Evolutionary conservation across 2,113 vertebrate species (phyloP), one percentile per base, ranked within the genome.

Genomic region (Pogonocichla stellata): DNA sequence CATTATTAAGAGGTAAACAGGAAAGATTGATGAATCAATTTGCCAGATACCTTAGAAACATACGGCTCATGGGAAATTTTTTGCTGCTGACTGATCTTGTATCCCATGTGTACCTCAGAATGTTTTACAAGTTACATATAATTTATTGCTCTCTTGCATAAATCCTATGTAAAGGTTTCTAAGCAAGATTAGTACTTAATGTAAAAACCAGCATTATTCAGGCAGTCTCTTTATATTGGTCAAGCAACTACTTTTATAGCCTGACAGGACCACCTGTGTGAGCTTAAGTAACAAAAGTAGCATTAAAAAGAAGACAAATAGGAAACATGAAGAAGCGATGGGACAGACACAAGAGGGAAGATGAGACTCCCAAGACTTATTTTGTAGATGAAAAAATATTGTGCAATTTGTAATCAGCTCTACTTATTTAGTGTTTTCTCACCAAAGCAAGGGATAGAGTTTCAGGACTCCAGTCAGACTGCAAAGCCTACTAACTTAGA

Each of bases 81-180:
- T 56, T 84, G 73, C 87, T 84, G 69, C 47, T 12, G 13, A 91
- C 87, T 91, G 87, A 71, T 91, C 80, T 67, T n/a, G 14, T 56
- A 89, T 67, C 47, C 80, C 86, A n/a, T 62, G 72, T 7, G 23
- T 73, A 70, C 42, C 64, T 33, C 65, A 88, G 77, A 94, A 89
- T 89, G 78, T 95, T 96, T 94, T 86, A 92, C 80, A 96, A 95
- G 95, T 79, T 95, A 47, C 26, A 16, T 56, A 12, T 88, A 94
- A 92, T 95, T 93, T 92, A 94, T 92, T 90, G 66, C 70, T 80
- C 38, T 92, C 74, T 74, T 88, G 61, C 53, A 89, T 71, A 74
- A 71, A 88, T 58, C 47, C 38, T 54, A 48, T 50, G 43, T 85
- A 48, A 74, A 36, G 36, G 38, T 71, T 96, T 92, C 84, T 73